Evolutionary conservation across 2,797 vertebrate species (phyloP).

Genomic region (Centropyge bicolor): DNA sequence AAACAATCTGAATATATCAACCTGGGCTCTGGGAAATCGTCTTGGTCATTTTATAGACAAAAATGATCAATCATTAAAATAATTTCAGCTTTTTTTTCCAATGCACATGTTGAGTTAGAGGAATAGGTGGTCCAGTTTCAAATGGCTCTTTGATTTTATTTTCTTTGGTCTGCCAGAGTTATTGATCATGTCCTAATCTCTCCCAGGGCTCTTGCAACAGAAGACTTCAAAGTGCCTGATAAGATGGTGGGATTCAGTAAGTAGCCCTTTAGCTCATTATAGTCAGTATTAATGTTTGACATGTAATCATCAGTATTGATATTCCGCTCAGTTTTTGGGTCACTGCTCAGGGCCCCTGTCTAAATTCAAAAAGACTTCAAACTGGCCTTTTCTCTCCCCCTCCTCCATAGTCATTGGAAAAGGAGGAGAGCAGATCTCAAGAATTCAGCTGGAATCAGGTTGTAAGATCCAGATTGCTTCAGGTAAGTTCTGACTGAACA

Average conservation of each 20-base stretch:
- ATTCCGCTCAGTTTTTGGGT: constrained; percentile 47
- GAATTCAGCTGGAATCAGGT: constrained; percentile 98
- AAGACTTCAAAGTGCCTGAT: constrained; percentile 99
- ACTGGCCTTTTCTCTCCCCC: constrained; percentile 18
- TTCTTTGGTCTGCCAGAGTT: not conserved
- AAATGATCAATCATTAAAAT: too few species aligned
- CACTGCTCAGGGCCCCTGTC: constrained; percentile 42
- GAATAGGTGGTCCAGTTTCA: not conserved
- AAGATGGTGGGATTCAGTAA: constrained; percentile 99
- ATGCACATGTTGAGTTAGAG: not conserved
- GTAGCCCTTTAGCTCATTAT: constrained; percentile 75
- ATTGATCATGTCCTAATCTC: constrained; percentile 64
- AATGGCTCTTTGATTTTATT: not conserved
- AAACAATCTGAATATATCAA: not conserved
- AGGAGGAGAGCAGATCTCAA: constrained; percentile 98
- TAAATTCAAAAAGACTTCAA: constrained; percentile 34
- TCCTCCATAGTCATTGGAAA: constrained; percentile 94
- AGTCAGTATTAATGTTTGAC: constrained; percentile 40
- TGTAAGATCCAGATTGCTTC: constrained; percentile 99
- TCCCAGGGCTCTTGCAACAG: constrained; percentile 95
- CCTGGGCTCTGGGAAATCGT: too few species aligned
- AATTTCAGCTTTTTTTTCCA: not conserved
- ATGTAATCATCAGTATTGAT: constrained; percentile 61
- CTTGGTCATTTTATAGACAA: not conserved
- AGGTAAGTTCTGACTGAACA: constrained; percentile 81